phyloP scores from a whole-genome alignment of 2,888 invertebrate genomes.

The Argyresthia goedartella region DNA sequence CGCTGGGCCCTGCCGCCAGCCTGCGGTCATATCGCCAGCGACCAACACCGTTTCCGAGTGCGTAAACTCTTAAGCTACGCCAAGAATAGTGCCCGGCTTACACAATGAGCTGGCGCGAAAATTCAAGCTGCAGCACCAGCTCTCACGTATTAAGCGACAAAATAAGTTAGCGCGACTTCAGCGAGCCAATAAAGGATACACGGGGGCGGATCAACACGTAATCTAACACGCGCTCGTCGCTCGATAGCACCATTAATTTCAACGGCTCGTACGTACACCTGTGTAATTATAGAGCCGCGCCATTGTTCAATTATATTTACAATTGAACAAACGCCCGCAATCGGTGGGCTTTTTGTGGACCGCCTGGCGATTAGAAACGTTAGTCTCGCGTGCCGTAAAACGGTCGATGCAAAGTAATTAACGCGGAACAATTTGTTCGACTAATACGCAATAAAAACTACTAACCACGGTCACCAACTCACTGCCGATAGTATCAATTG shows the following conservation, averaged over 20 bases:
- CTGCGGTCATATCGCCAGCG: not conserved
- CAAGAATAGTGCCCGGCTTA: not conserved
- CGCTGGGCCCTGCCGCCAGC: not conserved
- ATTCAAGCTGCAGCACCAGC: not conserved
- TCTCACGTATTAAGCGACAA: not conserved
- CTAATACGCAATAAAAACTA: conserved; percentile 32
- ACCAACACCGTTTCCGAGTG: conserved; percentile 6
- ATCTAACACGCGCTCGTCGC: conserved; percentile 18
- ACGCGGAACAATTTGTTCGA: conserved; percentile 38
- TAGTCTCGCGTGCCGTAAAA: conserved; percentile 39
- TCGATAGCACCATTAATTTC: conserved; percentile 35
- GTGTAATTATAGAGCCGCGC: conserved; percentile 32
- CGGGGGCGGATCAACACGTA: conserved; percentile 17
- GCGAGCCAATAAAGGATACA: not conserved
- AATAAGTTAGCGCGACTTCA: not conserved
- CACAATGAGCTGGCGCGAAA: not conserved
- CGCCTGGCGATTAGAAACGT: conserved; percentile 25
- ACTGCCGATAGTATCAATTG: conserved; percentile 33
- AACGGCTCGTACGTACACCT: conserved; percentile 28
- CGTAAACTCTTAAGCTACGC: not conserved
- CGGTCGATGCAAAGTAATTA: conserved; percentile 36
- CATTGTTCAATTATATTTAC: conserved; percentile 41
- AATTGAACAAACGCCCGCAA: conserved; percentile 31
- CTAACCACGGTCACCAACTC: conserved; percentile 21
- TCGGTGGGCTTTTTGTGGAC: conserved; percentile 26